Conservation (phyloP, 2,888 invertebrate genomes). For the Himalopsyche tibetana region DNA sequence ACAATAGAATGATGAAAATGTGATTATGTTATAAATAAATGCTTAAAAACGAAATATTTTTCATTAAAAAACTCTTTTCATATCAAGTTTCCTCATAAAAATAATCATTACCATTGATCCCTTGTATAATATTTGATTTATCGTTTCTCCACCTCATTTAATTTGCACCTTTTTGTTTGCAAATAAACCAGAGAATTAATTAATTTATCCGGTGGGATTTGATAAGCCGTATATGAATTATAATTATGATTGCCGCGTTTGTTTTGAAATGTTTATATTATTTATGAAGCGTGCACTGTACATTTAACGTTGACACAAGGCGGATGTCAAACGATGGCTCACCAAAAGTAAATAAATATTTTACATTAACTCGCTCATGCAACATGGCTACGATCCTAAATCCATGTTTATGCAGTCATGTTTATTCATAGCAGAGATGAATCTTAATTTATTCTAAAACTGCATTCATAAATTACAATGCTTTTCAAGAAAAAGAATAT, state of each 20-base stretch:
- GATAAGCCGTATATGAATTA: not conserved
- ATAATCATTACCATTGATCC: not conserved
- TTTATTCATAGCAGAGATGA: not conserved
- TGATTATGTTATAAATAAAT: too few relatives aligned
- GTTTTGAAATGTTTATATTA: conserved; percentile 40
- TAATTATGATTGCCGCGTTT: conserved; percentile 26
- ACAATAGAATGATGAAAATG: too few relatives aligned
- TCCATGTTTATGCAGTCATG: not conserved
- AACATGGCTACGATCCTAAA: conserved; percentile 5
- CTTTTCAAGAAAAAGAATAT: too few relatives aligned
- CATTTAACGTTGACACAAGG: conserved; percentile 49
- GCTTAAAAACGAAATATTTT: too few relatives aligned
- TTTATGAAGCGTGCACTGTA: conserved; percentile 10
- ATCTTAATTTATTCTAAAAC: too few relatives aligned
- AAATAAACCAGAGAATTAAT: not conserved
- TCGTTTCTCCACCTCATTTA: not conserved
- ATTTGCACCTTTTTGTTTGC: not conserved
- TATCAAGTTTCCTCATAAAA: too few relatives aligned
- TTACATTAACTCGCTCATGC: conserved; percentile 40
- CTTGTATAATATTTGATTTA: not conserved
- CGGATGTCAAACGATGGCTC: conserved; percentile 53
- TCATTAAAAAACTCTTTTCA: too few relatives aligned
- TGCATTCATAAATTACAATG: too few relatives aligned
- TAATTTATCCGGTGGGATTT: not conserved
- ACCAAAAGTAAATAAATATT: conserved; percentile 52